Conservation (phyloP, 2,113 vertebrate genomes). For the Varanus komodoensis region DNA sequence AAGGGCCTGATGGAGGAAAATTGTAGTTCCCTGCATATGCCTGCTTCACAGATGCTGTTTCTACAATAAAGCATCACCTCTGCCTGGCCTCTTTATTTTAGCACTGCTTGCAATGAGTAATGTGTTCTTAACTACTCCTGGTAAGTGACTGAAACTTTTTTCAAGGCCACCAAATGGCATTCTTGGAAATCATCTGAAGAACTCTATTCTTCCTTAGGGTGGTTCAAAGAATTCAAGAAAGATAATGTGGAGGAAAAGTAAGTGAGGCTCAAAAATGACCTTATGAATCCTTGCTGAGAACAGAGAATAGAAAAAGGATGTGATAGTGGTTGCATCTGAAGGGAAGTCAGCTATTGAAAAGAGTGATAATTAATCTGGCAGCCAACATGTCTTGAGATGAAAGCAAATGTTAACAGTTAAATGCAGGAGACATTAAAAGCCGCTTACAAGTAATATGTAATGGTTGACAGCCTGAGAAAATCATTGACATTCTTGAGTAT, state of each 20-base stretch:
- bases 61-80: no score
- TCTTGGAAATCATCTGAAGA: not conserved
- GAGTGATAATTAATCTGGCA: conserved; percentile 33
- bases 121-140: not conserved
- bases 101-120: no score
- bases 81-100: no score
- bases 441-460: not conserved
- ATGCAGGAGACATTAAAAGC: not conserved
- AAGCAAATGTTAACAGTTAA: conserved; percentile 25
- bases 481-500: conserved; percentile 6
- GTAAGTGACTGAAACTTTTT: not conserved
- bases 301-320: not conserved
- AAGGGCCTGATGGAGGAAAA: no score
- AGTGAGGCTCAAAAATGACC: conserved; percentile 9
- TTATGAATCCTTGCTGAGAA: conserved; percentile 2
- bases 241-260: not conserved
- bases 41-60: no score
- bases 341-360: conserved; percentile 2
- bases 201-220: not conserved
- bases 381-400: not conserved
- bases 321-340: not conserved
- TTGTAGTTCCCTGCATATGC: no score
- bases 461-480: conserved; percentile 31
- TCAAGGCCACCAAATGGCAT: not conserved
- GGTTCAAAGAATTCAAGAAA: not conserved